Percentiles rank a stretch among this genome's conserved stretches.
These are phyloP conservation scores for Sciurus niger DNA, from an alignment of 2,113 vertebrate species.

Conservation along the genomic window DNA sequence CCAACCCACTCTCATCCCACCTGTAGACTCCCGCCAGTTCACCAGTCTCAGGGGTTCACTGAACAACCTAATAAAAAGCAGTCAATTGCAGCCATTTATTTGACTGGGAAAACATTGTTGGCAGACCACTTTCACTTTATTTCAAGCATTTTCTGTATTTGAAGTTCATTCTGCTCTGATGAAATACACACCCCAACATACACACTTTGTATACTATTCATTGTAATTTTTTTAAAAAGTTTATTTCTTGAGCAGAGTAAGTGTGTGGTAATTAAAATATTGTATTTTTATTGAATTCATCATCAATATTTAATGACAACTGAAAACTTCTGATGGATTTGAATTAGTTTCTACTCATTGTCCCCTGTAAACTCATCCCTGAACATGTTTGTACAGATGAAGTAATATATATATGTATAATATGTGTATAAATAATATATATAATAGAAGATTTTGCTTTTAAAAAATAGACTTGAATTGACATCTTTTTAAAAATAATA, in stretches of 20 bases:
- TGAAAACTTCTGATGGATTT: not conserved
- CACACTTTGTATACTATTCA: not conserved
- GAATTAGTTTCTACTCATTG: not conserved
- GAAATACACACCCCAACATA: not conserved
- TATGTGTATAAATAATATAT: no score
- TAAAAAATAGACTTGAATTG: not conserved
- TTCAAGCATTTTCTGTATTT: conserved; percentile 59
- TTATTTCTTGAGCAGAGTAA: conserved; percentile 42
- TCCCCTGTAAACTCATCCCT: not conserved
- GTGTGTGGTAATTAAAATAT: not conserved
- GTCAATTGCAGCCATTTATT: conserved; percentile 70
- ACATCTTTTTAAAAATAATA: not conserved
- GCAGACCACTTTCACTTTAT: conserved; percentile 66
- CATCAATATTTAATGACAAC: not conserved
- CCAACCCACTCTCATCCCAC: not conserved
- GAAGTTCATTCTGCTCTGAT: conserved; percentile 49
- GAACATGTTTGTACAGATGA: not conserved
- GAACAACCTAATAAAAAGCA: conserved; percentile 60
- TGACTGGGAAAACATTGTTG: conserved; percentile 80
- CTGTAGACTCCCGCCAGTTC: conserved; percentile 61
- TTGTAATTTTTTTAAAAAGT: conserved; percentile 19
- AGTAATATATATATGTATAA: not conserved
- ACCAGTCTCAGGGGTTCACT: conserved; percentile 70
- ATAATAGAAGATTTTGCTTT: not conserved
- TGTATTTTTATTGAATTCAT: not conserved